Percentiles rank a stretch among this genome's conserved stretches.
These are phyloP conservation scores for Trematomus bernacchii DNA, from an alignment of 2,797 vertebrate genomes.

Conservation along the genomic window DNA sequence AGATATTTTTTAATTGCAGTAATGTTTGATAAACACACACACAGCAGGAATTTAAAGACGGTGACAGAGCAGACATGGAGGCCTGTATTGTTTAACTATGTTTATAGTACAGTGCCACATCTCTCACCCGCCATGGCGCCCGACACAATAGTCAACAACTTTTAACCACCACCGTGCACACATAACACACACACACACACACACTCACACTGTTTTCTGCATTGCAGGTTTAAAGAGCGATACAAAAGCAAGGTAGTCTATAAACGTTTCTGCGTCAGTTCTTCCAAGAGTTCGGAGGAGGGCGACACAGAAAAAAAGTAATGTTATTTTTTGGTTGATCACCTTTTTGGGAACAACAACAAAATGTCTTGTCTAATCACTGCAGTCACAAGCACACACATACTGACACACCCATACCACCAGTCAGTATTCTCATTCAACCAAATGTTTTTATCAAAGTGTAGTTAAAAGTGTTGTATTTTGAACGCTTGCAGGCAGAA, in stretches of 20 bases:
- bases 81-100: constrained; percentile 86
- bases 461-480: constrained; percentile 75
- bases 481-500: constrained; percentile 76
- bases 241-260: constrained; percentile 82
- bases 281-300: constrained; percentile 50
- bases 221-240: constrained; percentile 85
- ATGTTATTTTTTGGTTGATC: constrained; percentile 52
- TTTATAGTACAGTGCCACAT: constrained; percentile 82
- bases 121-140: constrained; percentile 65
- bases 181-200: constrained; percentile 53
- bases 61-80: constrained; percentile 76
- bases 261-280: constrained; percentile 46
- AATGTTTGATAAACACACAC: background rate
- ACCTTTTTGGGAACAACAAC: constrained; percentile 55
- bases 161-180: constrained; percentile 69
- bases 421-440: constrained; percentile 55
- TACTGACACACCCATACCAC: constrained; percentile 15
- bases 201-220: constrained; percentile 73
- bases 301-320: constrained; percentile 54
- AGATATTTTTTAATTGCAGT: background rate
- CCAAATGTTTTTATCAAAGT: constrained; percentile 74
- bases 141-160: constrained; percentile 71
- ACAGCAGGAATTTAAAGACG: constrained; percentile 21
- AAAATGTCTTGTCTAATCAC: constrained; percentile 52
- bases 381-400: constrained; percentile 47